Percentiles rank a stretch among this genome's conserved stretches.
Conservation (phyloP, 2,888 invertebrate genomes). For the Machimus atricapillus region DNA sequence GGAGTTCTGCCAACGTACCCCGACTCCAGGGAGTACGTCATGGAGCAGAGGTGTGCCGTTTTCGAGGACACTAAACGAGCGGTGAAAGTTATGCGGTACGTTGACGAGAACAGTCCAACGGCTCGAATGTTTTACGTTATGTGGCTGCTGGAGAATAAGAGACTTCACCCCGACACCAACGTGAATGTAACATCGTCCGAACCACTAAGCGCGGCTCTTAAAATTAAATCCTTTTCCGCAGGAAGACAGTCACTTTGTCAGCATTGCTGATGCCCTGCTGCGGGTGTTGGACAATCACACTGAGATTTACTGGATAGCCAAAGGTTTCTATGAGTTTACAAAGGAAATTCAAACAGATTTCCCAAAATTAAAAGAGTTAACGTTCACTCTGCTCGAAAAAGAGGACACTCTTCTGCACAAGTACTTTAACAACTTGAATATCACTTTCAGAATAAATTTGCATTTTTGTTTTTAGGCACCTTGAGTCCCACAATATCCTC, state of each 20-base stretch:
- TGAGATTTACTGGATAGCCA: slow-evolving; percentile 84
- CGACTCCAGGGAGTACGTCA: slow-evolving; percentile 77
- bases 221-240: slow-evolving; percentile 57
- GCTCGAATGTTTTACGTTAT: slow-evolving; percentile 76
- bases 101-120: slow-evolving; percentile 71
- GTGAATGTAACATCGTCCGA: slow-evolving; percentile 58
- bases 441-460: background rate
- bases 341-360: slow-evolving; percentile 72
- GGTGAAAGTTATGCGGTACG: slow-evolving; percentile 71
- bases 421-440: slow-evolving; percentile 55
- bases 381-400: slow-evolving; percentile 73
- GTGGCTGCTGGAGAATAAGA: slow-evolving; percentile 81
- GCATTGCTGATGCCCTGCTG: slow-evolving; percentile 73
- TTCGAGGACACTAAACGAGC: slow-evolving; percentile 78
- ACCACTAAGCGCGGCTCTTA: background rate
- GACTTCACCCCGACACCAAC: slow-evolving; percentile 65
- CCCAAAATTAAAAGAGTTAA: slow-evolving; percentile 71
- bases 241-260: slow-evolving; percentile 66
- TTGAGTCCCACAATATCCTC: slow-evolving; percentile 71
- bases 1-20: slow-evolving; percentile 80
- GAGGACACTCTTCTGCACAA: slow-evolving; percentile 78
- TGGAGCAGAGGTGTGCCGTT: slow-evolving; percentile 75
- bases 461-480: slow-evolving; percentile 65
- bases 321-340: slow-evolving; percentile 76
- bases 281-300: slow-evolving; percentile 77